These are phyloP conservation scores for Patella caerulea DNA, from an alignment of 2,888 invertebrate genomes.

Conservation along the genomic window DNA sequence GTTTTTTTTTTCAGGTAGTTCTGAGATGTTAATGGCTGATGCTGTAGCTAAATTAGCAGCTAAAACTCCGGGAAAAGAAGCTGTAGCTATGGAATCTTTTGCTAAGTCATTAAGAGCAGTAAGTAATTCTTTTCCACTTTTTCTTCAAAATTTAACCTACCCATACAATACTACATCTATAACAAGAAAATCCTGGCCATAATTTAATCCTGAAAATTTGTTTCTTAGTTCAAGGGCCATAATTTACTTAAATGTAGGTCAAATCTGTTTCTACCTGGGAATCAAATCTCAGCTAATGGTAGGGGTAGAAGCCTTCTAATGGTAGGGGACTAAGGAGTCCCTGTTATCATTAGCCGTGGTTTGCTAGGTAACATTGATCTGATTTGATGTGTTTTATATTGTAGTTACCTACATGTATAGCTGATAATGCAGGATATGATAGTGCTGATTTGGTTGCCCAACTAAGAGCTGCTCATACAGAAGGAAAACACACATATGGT, in stretches of 20 bases:
- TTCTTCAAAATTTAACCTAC: no score
- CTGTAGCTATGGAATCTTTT: conserved; percentile 96
- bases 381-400: conserved; percentile 26
- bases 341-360: no score
- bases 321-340: no score
- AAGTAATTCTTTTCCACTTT: conserved; percentile 19
- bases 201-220: no score
- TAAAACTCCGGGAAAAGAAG: conserved; percentile 95
- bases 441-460: conserved; percentile 92
- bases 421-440: conserved; percentile 99
- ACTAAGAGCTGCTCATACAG: conserved; percentile 90
- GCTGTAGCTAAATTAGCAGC: conserved; percentile 88
- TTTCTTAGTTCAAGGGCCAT: no score
- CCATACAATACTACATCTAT: no score
- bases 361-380: no score
- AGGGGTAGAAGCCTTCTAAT: no score
- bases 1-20: conserved; percentile 84
- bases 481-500: conserved; percentile 83
- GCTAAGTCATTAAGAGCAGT: conserved; percentile 82
- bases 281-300: no score
- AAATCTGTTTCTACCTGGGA: no score
- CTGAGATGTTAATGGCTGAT: conserved; percentile 97
- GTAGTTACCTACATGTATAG: conserved; percentile 92
- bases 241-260: no score
- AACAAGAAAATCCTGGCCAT: no score